Percentiles rank a stretch among this genome's conserved stretches.
Conservation (phyloP, 2,888 invertebrate genomes). For the Apomyelois bistriatella region DNA sequence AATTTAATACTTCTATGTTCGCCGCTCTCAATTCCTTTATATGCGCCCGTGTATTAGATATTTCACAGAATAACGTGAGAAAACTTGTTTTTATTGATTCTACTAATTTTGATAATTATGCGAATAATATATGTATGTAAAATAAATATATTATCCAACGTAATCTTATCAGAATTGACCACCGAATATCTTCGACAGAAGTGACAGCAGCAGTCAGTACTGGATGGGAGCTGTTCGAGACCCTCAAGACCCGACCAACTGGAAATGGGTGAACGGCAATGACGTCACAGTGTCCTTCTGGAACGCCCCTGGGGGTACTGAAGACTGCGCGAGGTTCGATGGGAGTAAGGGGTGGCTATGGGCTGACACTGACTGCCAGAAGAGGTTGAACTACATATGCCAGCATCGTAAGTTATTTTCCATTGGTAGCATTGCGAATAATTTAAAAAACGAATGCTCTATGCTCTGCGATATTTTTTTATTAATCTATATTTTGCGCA, state of each 20-base stretch:
- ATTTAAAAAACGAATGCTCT: too few species aligned
- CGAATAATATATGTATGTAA: too few species aligned
- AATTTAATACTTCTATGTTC: too few species aligned
- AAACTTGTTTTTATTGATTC: too few species aligned
- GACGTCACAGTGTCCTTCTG: conserved; percentile 95
- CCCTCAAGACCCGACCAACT: conserved; percentile 85
- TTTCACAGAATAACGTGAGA: too few species aligned
- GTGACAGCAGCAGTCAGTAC: conserved; percentile 94
- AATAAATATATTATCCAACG: too few species aligned
- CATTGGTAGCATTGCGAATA: conserved; percentile 9
- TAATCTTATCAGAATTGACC: conserved; percentile 9
- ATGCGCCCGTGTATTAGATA: too few species aligned
- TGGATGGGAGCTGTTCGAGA: conserved; percentile 97
- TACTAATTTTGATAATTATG: too few species aligned
- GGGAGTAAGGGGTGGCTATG: conserved; percentile 97
- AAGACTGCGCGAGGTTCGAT: conserved; percentile 93
- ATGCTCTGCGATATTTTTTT: conserved; percentile 13
- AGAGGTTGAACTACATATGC: conserved; percentile 92
- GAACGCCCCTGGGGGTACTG: conserved; percentile 91
- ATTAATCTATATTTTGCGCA: not conserved
- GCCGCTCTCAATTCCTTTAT: too few species aligned
- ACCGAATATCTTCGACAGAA: conserved; percentile 67
- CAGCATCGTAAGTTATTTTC: conserved; percentile 89
- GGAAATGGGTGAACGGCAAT: conserved; percentile 95
- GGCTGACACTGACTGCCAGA: conserved; percentile 94